Conservation (phyloP, 2,888 invertebrate species). For the Drosophila quinaria region DNA sequence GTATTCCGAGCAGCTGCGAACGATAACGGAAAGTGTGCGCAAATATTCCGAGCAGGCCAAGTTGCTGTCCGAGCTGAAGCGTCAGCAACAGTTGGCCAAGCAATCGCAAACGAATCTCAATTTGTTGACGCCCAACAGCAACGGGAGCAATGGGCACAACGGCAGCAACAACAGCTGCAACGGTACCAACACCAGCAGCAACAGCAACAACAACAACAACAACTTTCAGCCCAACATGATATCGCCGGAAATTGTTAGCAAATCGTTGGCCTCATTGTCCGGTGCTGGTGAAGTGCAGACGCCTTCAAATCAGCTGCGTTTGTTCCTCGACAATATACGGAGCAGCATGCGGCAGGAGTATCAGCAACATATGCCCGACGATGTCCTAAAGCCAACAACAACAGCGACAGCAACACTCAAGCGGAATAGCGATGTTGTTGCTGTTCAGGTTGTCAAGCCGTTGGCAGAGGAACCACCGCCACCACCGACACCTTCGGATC, state of each 20-base stretch:
- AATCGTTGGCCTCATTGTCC: constrained; percentile 82
- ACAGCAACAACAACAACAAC: constrained; percentile 39
- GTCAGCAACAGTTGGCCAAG: constrained; percentile 84
- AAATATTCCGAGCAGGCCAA: constrained; percentile 86
- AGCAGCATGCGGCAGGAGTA: constrained; percentile 85
- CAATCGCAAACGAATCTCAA: constrained; percentile 70
- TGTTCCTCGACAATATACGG: constrained; percentile 85
- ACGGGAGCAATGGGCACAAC: constrained; percentile 12
- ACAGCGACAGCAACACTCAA: constrained; percentile 50
- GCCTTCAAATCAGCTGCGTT: constrained; percentile 84
- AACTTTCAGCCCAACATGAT: constrained; percentile 82
- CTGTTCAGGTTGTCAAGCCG: not conserved
- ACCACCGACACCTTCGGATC: constrained; percentile 85
- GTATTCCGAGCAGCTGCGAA: constrained; percentile 85
- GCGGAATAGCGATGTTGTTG: constrained; percentile 32
- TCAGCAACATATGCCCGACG: constrained; percentile 84
- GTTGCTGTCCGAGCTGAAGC: constrained; percentile 84
- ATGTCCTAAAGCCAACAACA: constrained; percentile 70
- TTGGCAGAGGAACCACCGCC: constrained; percentile 47
- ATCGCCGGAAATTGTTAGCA: constrained; percentile 84
- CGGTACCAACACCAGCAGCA: constrained; percentile 6
- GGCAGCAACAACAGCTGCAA: constrained; percentile 23
- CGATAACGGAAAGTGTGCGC: constrained; percentile 85
- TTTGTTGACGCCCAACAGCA: constrained; percentile 59
- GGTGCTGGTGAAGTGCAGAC: constrained; percentile 82